Percentiles rank a stretch among this genome's conserved stretches.
These are phyloP conservation scores for Drosophila fuyamai DNA, from an alignment of 1,140 invertebrate species.

Conservation along the genomic window DNA sequence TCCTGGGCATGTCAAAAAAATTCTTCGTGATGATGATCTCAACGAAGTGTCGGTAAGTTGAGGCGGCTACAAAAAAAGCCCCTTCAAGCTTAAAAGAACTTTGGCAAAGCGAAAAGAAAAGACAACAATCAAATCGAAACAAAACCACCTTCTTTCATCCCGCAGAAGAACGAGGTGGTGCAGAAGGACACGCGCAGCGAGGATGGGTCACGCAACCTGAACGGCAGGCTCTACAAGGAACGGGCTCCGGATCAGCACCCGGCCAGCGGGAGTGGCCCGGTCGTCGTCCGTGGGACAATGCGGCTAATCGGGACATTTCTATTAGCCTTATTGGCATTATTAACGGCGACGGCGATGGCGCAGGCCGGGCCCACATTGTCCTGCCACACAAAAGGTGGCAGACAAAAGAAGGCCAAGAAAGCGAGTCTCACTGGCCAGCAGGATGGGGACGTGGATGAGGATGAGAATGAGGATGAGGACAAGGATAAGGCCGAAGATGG, in stretches of 20 bases:
- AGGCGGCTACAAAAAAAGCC: background rate
- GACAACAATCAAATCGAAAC: background rate
- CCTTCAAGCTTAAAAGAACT: background rate
- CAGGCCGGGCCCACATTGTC: conserved; percentile 12
- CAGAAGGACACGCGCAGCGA: conserved; percentile 78
- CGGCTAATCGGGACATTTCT: conserved; percentile 64
- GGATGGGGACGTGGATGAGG: background rate
- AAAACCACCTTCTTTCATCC: background rate
- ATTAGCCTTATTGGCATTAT: conserved; percentile 66
- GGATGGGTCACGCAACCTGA: conserved; percentile 80
- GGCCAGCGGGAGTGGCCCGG: conserved; percentile 30
- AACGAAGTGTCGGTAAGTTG: conserved; percentile 78
- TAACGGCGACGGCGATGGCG: conserved; percentile 46
- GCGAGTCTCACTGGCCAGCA: conserved; percentile 3
- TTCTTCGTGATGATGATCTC: conserved; percentile 64
- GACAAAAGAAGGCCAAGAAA: conserved; percentile 21
- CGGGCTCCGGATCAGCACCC: conserved; percentile 57
- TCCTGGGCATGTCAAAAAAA: conserved; percentile 64
- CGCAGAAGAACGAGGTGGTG: conserved; percentile 76
- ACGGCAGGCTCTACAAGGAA: conserved; percentile 83
- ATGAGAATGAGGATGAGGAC: too few species aligned
- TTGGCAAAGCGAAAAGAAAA: background rate
- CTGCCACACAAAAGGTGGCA: conserved; percentile 27
- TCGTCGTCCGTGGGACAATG: conserved; percentile 14
- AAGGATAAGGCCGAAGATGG: background rate